phyloP scores from a whole-genome alignment of 2,888 invertebrate species.

The Hyposoter dolosus region DNA sequence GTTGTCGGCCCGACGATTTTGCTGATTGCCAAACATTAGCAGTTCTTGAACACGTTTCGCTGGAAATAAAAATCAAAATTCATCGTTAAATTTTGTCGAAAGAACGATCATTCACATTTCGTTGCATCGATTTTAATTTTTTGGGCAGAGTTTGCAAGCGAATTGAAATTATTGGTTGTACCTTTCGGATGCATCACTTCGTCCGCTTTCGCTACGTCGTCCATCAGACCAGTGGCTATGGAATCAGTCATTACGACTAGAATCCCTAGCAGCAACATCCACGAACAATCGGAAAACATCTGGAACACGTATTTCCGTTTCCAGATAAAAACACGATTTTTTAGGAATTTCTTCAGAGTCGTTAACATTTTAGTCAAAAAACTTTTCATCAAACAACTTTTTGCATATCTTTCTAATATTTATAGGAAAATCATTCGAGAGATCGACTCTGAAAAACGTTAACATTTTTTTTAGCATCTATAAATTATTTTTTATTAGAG shows the following conservation, averaged over 20 bases:
- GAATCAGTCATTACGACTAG: conserved; percentile 74
- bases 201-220: conserved; percentile 79
- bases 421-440: neutral
- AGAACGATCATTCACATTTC: neutral
- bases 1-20: conserved; percentile 78
- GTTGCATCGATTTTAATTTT: neutral
- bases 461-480: neutral
- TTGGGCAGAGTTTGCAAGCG: neutral
- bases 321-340: neutral
- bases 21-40: conserved; percentile 85
- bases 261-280: conserved; percentile 75
- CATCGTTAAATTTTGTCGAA: neutral
- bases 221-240: conserved; percentile 78
- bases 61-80: conserved; percentile 60
- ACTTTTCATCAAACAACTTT: neutral
- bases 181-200: conserved; percentile 81
- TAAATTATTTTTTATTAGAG: neutral
- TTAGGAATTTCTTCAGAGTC: neutral
- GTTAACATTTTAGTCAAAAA: neutral
- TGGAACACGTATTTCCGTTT: conserved; percentile 56
- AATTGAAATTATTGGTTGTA: conserved; percentile 62
- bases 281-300: conserved; percentile 76
- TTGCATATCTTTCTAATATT: neutral
- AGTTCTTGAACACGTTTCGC: conserved; percentile 84
- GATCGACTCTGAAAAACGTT: neutral